phyloP scores from a whole-genome alignment of 2,797 vertebrate species.

The Loris lydekkerianus region DNA sequence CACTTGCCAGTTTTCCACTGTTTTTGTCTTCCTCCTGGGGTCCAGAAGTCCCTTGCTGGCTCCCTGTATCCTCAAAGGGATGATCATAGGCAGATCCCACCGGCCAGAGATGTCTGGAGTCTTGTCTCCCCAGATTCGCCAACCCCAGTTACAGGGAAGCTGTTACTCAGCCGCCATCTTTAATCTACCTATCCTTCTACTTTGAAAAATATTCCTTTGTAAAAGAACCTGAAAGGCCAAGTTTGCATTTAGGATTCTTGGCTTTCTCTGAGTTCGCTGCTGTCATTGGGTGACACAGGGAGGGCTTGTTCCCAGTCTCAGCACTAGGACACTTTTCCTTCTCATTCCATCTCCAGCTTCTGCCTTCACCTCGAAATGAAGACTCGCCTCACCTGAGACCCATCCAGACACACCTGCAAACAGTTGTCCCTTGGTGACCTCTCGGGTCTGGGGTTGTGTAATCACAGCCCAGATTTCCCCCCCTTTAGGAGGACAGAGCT shows the following conservation, averaged over 20 bases:
- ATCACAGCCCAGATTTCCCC: neutral
- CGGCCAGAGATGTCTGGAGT: too few species aligned
- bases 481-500: neutral
- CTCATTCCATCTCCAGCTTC: neutral
- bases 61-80: too few species aligned
- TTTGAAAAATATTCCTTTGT: slow-evolving; percentile 33
- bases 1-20: too few species aligned
- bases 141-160: too few species aligned
- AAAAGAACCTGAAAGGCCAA: neutral
- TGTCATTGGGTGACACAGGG: neutral
- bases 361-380: neutral
- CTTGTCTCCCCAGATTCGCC: too few species aligned
- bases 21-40: too few species aligned
- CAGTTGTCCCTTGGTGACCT: neutral
- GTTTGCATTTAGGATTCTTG: neutral
- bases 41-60: too few species aligned
- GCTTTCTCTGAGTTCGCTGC: neutral
- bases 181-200: neutral
- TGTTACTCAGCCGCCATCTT: too few species aligned
- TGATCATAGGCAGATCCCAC: too few species aligned
- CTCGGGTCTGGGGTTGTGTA: neutral
- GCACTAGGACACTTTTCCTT: neutral
- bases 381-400: neutral
- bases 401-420: neutral
- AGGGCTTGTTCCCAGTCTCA: neutral